phyloP scores from a whole-genome alignment of 2,888 invertebrate genomes.

The Trachelus tabidus region DNA sequence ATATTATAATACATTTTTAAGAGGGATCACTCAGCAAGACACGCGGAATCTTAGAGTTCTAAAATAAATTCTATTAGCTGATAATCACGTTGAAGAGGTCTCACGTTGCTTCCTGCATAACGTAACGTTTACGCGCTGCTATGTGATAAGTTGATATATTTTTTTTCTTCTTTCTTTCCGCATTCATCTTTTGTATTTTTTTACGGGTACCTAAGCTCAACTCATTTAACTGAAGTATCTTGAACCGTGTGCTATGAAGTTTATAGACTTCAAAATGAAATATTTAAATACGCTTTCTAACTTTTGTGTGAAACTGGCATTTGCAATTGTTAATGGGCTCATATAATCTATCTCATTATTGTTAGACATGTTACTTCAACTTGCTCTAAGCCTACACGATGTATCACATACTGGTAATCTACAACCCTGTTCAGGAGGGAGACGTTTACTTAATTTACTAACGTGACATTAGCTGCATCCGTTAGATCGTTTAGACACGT shows the following conservation, averaged over 20 bases:
- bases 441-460: constrained; percentile 11
- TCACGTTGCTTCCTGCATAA: not conserved
- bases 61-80: not conserved
- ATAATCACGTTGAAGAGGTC: not conserved
- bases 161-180: not conserved
- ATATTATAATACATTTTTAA: not conserved
- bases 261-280: not conserved
- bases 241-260: not conserved
- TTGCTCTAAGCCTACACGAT: constrained; percentile 17
- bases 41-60: not conserved
- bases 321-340: not conserved
- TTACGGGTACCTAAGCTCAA: not conserved
- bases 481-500: constrained; percentile 10
- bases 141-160: not conserved
- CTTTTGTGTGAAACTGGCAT: not conserved
- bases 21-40: not conserved
- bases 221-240: not conserved
- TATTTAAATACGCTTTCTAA: not conserved
- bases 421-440: constrained; percentile 32
- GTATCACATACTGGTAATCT: constrained; percentile 36
- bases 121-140: not conserved
- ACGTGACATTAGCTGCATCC: constrained; percentile 15
- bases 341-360: not conserved
- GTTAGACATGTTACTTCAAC: not conserved
- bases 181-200: not conserved